Base-by-base conservation (phyloP, 1,140 invertebrate genomes). In the Heliconius hermathena region DNA sequence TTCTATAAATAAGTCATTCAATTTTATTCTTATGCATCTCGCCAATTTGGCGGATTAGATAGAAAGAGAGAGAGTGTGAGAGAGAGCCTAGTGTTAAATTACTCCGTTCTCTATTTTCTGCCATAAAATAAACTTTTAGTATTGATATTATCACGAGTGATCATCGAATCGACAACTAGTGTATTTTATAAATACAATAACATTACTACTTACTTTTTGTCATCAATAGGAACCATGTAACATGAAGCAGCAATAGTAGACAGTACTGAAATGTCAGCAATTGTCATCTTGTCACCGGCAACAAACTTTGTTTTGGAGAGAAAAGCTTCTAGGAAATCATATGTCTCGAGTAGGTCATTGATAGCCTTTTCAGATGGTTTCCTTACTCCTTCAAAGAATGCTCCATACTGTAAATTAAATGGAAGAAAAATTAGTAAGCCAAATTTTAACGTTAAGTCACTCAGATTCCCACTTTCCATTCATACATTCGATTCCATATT, bases 241-340 rank as follows among this genome's bases (percentile, higher is more conserved):
- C 72, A 22, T 11, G 86, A 49, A 3, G 81, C 78, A 8, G 84
- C 71, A 13, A 87, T 76, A 16, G 83, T 83, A 16, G 87, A 8
- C 1, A 81, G 77, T 29, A 84, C 75, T 9, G 89, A 84, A 57
- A 89, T 73, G 78, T 90, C 89, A 11, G 88, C 88, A 26, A 90
- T 82, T 66, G 84, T 89, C 66, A 90, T 82, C 8, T 75, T 57
- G 26, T 90, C 81, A 4, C 77, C 81, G 2, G 86, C 88, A 20
- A 94, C 95, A 82, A 95, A 97, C n/a, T 95, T 93, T 29, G 95
- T 90, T 1, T 91, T 95, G 71, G 95, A 95, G 29, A 97, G 89
- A 84, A 97, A 96, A 4, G 89, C 95, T 77, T 97, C 95, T 2
- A 97, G 85, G 80, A 96, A 96, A 5, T 90, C 90, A 60, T 97